A percentile compares a stretch with the other conserved stretches of the same genome.
phyloP scores from a whole-genome alignment of 2,797 vertebrate species.

The Leuciscus waleckii region DNA sequence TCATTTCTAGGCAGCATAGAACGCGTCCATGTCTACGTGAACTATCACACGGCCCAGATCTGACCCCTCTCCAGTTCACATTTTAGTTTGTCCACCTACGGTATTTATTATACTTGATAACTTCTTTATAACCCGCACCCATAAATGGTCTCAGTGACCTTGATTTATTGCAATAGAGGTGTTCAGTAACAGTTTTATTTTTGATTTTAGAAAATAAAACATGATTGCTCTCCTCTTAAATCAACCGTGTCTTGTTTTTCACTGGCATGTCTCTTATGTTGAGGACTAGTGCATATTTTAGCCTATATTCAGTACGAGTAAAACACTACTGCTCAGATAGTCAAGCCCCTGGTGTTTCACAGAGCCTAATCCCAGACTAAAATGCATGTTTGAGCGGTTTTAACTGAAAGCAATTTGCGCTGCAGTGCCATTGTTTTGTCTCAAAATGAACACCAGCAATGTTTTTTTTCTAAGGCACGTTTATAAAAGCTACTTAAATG shows the following conservation, averaged over 20 bases:
- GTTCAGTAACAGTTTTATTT: not conserved
- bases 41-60: conserved; percentile 88
- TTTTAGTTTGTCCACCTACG: conserved; percentile 84
- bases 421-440: no score
- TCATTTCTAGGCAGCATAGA: conserved; percentile 97
- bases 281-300: not conserved
- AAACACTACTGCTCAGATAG: not conserved
- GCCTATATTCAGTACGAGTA: not conserved
- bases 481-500: no score
- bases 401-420: no score
- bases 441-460: no score
- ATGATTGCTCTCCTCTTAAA: not conserved
- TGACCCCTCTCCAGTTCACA: conserved; percentile 81
- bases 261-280: not conserved
- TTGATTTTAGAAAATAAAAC: not conserved
- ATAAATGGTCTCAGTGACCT: not conserved
- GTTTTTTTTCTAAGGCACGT: no score
- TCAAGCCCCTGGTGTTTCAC: no score
- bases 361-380: no score
- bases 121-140: no score
- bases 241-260: not conserved
- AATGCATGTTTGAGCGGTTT: no score
- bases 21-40: conserved; percentile 98
- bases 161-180: not conserved
- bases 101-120: not conserved